Evolutionary conservation across 30 jellyfish, hydroid and myxozoan species (phyloP).

Genomic region (Hydractinia echinata): DNA sequence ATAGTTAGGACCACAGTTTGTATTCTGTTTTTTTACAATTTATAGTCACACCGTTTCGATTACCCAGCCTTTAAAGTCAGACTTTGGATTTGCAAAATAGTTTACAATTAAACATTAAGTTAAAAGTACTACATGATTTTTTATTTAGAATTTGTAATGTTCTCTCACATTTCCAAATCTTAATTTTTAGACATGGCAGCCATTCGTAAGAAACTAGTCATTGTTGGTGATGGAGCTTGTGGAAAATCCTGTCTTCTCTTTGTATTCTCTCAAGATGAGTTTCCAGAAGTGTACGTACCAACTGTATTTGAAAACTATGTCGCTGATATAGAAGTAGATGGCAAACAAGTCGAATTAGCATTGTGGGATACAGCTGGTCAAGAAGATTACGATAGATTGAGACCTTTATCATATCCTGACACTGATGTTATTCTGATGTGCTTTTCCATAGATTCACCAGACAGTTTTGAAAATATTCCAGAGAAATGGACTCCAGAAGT

Average conservation of each 20-base stretch:
- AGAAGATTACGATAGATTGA: conserved; percentile 96
- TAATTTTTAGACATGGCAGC: conserved; percentile 71
- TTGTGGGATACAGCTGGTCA: conserved; percentile 99
- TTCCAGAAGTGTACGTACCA: conserved; percentile 99
- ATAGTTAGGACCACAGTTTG: too few relatives aligned
- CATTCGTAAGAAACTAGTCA: conserved; percentile 87
- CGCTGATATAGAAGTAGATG: conserved; percentile 97
- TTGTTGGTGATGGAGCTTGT: conserved; percentile 99
- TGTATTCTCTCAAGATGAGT: conserved; percentile 95
- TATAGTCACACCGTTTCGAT: too few relatives aligned
- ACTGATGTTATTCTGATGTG: conserved; percentile 99
- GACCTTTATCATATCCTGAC: conserved; percentile 99
- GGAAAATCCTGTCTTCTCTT: conserved; percentile 97
- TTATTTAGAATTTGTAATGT: neutral
- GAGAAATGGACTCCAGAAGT: conserved; percentile 99
- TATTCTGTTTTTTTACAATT: too few relatives aligned
- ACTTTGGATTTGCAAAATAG: too few relatives aligned
- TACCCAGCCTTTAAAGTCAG: too few relatives aligned
- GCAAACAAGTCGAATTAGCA: conserved; percentile 97
- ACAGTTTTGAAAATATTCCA: conserved; percentile 94
- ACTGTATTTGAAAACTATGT: conserved; percentile 99
- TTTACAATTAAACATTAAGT: too few relatives aligned
- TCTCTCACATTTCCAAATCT: neutral
- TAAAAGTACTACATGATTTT: neutral
- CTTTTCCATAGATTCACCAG: conserved; percentile 95